These are phyloP conservation scores for Iselma pallidipennis DNA, from an alignment of 2,888 invertebrate species.

Conservation along the genomic window DNA sequence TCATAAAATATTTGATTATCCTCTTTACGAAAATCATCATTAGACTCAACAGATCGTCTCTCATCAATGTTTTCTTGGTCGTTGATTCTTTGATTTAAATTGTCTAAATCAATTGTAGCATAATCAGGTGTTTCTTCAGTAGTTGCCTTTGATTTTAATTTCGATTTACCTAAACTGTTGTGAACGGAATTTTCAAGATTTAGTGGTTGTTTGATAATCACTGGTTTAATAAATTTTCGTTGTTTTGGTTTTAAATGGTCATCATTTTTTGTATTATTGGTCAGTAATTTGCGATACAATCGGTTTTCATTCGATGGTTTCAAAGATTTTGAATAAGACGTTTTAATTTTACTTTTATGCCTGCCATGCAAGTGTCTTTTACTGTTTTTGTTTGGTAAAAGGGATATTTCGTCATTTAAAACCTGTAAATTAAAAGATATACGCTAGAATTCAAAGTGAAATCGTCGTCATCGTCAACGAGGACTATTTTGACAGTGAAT, in stretches of 20 bases:
- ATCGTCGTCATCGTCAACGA: too few relatives aligned
- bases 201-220: not conserved
- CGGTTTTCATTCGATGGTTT: not conserved
- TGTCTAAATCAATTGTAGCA: not conserved
- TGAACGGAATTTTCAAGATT: not conserved
- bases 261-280: too few relatives aligned
- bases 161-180: not conserved
- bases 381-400: not conserved
- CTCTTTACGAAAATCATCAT: not conserved
- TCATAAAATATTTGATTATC: not conserved
- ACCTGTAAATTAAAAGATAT: not conserved
- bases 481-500: too few relatives aligned
- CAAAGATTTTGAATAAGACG: not conserved
- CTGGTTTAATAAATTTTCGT: too few relatives aligned
- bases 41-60: not conserved
- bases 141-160: not conserved
- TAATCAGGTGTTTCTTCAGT: not conserved
- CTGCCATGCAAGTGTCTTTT: not conserved
- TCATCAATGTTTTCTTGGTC: not conserved
- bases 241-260: too few relatives aligned
- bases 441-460: too few relatives aligned
- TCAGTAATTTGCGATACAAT: not conserved
- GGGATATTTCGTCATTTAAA: not conserved
- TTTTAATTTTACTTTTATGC: not conserved
- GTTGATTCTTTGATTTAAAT: not conserved